phyloP scores from a whole-genome alignment of 2,888 invertebrate species.

The Mythimna impura region DNA sequence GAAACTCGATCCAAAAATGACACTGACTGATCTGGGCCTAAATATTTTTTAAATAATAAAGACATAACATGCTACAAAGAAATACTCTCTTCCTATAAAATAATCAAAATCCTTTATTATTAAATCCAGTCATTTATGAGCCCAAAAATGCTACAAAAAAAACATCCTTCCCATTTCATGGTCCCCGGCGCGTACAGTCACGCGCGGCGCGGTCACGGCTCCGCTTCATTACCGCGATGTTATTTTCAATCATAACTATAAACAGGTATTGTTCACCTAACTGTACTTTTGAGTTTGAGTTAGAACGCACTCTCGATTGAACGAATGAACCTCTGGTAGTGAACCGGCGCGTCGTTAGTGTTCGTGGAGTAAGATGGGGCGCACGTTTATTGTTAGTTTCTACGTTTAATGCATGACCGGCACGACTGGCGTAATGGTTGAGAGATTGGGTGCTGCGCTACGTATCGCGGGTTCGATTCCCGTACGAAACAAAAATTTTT shows the following conservation, averaged over 20 bases:
- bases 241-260: constrained; percentile 84
- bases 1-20: too few species aligned
- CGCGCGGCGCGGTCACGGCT: constrained; percentile 78
- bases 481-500: too few species aligned
- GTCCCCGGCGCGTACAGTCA: constrained; percentile 68
- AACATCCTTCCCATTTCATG: constrained; percentile 39
- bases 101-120: background rate
- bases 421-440: too few species aligned
- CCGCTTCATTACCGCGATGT: constrained; percentile 79
- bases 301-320: constrained; percentile 45
- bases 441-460: too few species aligned
- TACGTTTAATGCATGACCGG: background rate
- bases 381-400: constrained; percentile 2
- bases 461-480: too few species aligned
- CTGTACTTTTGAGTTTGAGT: constrained; percentile 68
- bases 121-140: background rate
- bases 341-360: constrained; percentile 30
- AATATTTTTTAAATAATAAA: too few species aligned
- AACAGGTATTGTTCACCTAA: constrained; percentile 77
- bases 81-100: too few species aligned
- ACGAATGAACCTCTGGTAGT: constrained; percentile 16
- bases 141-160: background rate
- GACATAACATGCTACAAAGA: too few species aligned
- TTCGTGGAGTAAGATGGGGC: constrained; percentile 18
- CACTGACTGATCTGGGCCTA: too few species aligned